Base-by-base conservation (phyloP, 2,113 vertebrate genomes). In the Prunella himalayana region DNA sequence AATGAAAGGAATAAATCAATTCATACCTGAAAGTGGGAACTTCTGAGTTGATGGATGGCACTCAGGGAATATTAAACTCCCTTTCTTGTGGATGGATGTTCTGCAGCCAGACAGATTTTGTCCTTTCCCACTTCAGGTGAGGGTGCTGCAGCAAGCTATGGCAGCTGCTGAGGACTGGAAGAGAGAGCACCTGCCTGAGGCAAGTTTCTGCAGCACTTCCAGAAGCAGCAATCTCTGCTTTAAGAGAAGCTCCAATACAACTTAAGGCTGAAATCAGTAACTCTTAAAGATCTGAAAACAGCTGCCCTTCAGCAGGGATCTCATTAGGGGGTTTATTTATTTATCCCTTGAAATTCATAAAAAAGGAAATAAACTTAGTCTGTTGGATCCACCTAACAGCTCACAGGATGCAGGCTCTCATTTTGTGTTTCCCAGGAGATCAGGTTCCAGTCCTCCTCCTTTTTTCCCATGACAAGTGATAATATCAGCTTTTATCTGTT, bases 1-100 rank as follows among this genome's bases (percentile, higher is more conserved):
- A 70, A 64, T 39, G 63, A 78, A 83, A 75, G 39, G 84, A 88
- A 93, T 83, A 92, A 80, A 97, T 83, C 71, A 78, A 73, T 83
- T 73, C 54, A 12, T 31, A 66, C 80, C 85, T 6, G 5, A 60
- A 90, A 86, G 79, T 8, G 44, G 42, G 45, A 86, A 70, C 56
- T 90, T 92, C 42, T 2, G 3, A 24, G 39, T 2, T 94, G 92
- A 91, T 92, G 84, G 49, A 92, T 96, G 83, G 60, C 64, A 44
- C 63, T n/a, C 5, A 0, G 47, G 33, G 50, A 89, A 51, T 78
- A 84, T 83, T 94, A 77, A 94, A 42, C 37, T 75, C 33, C 39
- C 28, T 53, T 72, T 68, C 39, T 23, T 3, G 42, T 65, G 77
- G 77, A 80, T 63, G 68, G 79, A 82, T 93, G 56, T 82, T 90